A percentile compares a stretch with the other conserved stretches of the same genome.
Conservation (phyloP, 1,140 invertebrate species). For the Nylanderia fulva region DNA sequence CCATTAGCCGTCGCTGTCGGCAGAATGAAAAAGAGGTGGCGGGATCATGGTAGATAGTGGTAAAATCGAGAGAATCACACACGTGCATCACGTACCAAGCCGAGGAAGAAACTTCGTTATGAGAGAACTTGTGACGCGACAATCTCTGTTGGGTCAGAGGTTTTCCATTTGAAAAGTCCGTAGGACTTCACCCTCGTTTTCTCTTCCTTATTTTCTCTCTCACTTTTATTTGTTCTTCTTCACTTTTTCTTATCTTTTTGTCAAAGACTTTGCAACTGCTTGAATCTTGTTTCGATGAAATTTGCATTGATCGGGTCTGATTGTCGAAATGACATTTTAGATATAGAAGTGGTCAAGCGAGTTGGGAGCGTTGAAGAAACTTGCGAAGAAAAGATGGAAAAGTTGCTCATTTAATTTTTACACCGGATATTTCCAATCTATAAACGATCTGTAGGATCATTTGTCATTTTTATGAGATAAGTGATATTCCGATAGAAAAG, state of each 20-base stretch:
- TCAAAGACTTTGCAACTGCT: slow-evolving; percentile 22
- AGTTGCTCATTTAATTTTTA: not conserved
- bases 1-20: slow-evolving; percentile 61
- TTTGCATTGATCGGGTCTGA: slow-evolving; percentile 64
- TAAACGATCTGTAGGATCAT: not conserved
- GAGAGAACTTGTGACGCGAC: slow-evolving; percentile 69
- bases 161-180: slow-evolving; percentile 65
- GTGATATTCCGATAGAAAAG: not conserved
- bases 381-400: not conserved
- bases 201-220: slow-evolving; percentile 3
- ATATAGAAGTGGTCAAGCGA: slow-evolving; percentile 15
- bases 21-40: slow-evolving; percentile 20
- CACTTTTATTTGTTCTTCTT: slow-evolving; percentile 28
- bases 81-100: slow-evolving; percentile 70
- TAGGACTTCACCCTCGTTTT: slow-evolving; percentile 30
- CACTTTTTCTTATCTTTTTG: slow-evolving; percentile 14
- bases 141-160: slow-evolving; percentile 40
- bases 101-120: slow-evolving; percentile 71
- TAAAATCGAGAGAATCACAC: slow-evolving; percentile 62
- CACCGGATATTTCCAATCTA: not conserved
- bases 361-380: not conserved
- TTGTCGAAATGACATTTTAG: slow-evolving; percentile 13
- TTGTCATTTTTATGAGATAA: not conserved
- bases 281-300: slow-evolving; percentile 63
- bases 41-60: slow-evolving; percentile 12